Evolutionary conservation across 1,140 invertebrate species (phyloP).

Genomic region (Drosophila mojavensis): DNA sequence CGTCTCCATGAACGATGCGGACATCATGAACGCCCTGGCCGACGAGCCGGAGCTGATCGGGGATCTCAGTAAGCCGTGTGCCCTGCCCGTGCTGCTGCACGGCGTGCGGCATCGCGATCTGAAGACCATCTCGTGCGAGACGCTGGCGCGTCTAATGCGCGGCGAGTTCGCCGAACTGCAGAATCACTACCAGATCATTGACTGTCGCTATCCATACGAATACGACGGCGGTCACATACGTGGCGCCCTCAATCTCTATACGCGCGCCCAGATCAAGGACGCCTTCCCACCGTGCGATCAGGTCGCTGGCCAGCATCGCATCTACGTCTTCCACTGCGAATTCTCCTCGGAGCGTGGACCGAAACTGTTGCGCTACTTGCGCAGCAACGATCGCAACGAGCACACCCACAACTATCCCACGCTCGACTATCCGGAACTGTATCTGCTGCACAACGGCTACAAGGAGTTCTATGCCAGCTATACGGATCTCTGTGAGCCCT

Average conservation of each 20-base stretch:
- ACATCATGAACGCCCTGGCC: constrained; percentile 66
- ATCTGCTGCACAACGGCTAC: constrained; percentile 97
- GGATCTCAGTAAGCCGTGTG: constrained; percentile 91
- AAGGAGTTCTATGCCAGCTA: constrained; percentile 91
- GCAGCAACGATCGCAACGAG: constrained; percentile 91
- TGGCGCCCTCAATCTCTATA: constrained; percentile 93
- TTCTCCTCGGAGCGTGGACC: constrained; percentile 98
- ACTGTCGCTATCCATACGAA: constrained; percentile 97
- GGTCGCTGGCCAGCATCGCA: constrained; percentile 85
- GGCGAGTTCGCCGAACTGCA: constrained; percentile 88
- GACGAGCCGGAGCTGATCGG: constrained; percentile 90
- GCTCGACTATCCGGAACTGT: constrained; percentile 96
- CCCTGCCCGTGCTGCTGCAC: constrained; percentile 88
- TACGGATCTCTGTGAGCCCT: constrained; percentile 89
- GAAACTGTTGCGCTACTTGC: constrained; percentile 92
- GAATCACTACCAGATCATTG: constrained; percentile 88
- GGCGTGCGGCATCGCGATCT: constrained; percentile 92
- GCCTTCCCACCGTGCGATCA: constrained; percentile 85
- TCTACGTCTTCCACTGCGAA: constrained; percentile 99
- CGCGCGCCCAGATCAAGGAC: constrained; percentile 88
- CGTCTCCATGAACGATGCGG: constrained; percentile 71
- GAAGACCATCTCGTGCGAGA: constrained; percentile 91
- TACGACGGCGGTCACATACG: constrained; percentile 96
- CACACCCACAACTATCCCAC: constrained; percentile 94
- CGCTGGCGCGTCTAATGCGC: constrained; percentile 88